Conservation (phyloP, 2,888 invertebrate genomes). For the Oscheius sp. region DNA sequence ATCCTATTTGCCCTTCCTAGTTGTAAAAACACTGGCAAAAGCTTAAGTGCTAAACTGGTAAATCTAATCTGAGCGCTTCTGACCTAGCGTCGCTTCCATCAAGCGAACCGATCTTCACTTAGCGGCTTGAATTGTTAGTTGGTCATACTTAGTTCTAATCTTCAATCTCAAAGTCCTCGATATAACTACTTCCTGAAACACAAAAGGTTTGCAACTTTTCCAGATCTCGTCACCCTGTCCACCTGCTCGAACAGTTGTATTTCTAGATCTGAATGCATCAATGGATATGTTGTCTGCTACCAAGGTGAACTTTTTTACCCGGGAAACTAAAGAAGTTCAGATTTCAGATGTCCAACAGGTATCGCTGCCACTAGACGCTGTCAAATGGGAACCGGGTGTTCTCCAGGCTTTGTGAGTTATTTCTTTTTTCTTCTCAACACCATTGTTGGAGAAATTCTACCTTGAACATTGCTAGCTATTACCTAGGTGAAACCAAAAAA, state of each 20-base stretch:
- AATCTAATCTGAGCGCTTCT: too few relatives aligned
- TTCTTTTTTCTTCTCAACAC: too few relatives aligned
- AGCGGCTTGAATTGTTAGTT: too few relatives aligned
- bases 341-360: constrained; percentile 62
- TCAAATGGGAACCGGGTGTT: constrained; percentile 59
- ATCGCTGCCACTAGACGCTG: constrained; percentile 62
- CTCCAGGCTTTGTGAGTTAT: constrained; percentile 56
- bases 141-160: too few relatives aligned
- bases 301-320: constrained; percentile 35
- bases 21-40: too few relatives aligned
- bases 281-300: constrained; percentile 68
- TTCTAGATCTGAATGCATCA: constrained; percentile 61
- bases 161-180: not conserved
- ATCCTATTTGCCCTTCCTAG: too few relatives aligned
- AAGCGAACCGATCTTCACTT: too few relatives aligned
- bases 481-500: too few relatives aligned
- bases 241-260: constrained; percentile 55
- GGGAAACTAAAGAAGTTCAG: not conserved
- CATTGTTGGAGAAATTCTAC: too few relatives aligned
- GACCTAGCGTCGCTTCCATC: too few relatives aligned
- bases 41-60: too few relatives aligned
- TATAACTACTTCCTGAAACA: not conserved
- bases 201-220: constrained; percentile 7
- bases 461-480: too few relatives aligned
- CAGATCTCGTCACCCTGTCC: constrained; percentile 43